These are phyloP conservation scores for Nothoprocta pentlandii DNA, from an alignment of 2,113 vertebrate genomes.

Conservation along the genomic window DNA sequence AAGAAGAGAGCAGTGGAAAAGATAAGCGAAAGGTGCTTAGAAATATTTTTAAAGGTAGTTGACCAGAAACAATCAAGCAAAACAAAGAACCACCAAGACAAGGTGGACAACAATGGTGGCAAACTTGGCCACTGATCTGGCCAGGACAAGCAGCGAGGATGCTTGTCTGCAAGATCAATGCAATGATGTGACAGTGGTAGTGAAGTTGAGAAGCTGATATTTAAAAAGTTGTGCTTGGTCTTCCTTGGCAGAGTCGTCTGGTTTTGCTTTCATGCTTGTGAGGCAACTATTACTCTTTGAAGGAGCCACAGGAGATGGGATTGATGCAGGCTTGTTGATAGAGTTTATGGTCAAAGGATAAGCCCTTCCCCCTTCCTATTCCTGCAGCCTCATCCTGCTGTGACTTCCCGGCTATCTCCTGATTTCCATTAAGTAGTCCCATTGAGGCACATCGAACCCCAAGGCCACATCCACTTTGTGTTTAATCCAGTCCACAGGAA, in stretches of 20 bases:
- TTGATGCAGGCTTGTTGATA: not conserved
- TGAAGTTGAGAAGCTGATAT: not conserved
- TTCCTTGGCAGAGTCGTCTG: not conserved
- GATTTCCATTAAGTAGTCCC: constrained; percentile 6
- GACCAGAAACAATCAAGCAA: not conserved
- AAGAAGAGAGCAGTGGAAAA: not conserved
- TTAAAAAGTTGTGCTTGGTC: rapidly evolving
- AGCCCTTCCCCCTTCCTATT: not conserved
- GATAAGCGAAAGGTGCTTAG: not conserved
- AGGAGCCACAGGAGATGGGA: not conserved
- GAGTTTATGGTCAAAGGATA: not conserved
- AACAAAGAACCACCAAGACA: not conserved
- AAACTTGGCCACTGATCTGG: not conserved
- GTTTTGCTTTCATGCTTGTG: not conserved
- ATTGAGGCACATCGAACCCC: not conserved
- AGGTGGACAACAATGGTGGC: not conserved
- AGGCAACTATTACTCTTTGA: not conserved
- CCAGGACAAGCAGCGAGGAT: not conserved
- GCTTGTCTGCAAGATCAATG: not conserved
- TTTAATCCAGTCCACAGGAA: not conserved
- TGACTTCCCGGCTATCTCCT: not conserved
- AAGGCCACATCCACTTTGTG: constrained; percentile 11
- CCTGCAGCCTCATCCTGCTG: not conserved
- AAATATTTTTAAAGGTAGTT: not conserved
- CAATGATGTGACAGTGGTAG: not conserved